Percentiles rank a stretch among this genome's conserved stretches.
These are phyloP conservation scores for Cataglyphis livida DNA, from an alignment of 2,888 invertebrate species.

Conservation along the genomic window DNA sequence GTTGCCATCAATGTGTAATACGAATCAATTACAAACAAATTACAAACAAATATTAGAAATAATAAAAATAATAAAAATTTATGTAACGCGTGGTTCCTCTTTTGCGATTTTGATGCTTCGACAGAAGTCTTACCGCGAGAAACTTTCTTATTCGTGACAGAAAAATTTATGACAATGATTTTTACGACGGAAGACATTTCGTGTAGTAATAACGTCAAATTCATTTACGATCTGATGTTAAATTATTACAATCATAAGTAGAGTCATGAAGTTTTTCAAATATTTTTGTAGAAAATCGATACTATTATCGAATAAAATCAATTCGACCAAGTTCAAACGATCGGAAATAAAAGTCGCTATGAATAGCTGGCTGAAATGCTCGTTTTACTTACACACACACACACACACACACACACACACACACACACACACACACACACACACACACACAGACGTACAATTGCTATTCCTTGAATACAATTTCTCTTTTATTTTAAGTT, in stretches of 20 bases:
- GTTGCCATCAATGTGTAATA: neutral
- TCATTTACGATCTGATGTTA: neutral
- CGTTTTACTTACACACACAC: conserved; percentile 27
- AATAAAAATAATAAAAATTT: conserved; percentile 10
- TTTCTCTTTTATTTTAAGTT: conserved; percentile 61
- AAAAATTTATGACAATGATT: neutral
- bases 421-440: neutral
- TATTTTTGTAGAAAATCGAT: neutral
- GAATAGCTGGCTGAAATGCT: conserved; percentile 14
- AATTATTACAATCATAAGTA: neutral
- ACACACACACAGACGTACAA: neutral
- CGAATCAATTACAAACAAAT: conserved; percentile 2
- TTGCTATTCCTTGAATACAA: conserved; percentile 56
- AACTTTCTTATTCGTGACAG: neutral
- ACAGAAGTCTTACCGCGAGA: neutral
- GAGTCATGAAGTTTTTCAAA: neutral
- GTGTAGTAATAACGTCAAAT: conserved; percentile 3
- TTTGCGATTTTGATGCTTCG: neutral
- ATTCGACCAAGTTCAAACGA: conserved; percentile 13
- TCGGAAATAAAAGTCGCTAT: conserved; percentile 39
- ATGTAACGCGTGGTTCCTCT: neutral
- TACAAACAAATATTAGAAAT: neutral
- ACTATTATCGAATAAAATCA: neutral
- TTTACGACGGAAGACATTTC: neutral
- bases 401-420: no score